phyloP scores from a whole-genome alignment of 2,888 invertebrate genomes.

The Thymelicus acteon region DNA sequence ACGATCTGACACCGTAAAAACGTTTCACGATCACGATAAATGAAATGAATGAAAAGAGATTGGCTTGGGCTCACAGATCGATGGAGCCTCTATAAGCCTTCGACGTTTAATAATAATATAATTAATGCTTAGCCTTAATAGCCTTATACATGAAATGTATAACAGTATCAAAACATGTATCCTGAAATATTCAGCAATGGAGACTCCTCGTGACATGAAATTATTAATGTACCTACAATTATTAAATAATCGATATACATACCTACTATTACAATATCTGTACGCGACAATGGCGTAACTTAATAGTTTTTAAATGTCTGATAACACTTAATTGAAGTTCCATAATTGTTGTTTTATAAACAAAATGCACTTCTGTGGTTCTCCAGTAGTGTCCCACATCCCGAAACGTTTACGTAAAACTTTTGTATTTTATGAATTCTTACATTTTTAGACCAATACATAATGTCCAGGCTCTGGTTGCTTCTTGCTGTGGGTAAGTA shows the following conservation, averaged over 20 bases:
- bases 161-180: no score
- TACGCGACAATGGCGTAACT: conserved; percentile 7
- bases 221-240: background rate
- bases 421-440: background rate
- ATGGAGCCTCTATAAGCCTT: no score
- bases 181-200: no score
- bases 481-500: conserved; percentile 43
- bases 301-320: background rate
- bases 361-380: conserved; percentile 18
- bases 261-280: conserved; percentile 23
- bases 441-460: conserved; percentile 10
- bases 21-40: no score
- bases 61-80: no score
- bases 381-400: conserved; percentile 31
- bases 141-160: no score
- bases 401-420: conserved; percentile 10
- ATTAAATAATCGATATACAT: background rate
- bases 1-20: no score
- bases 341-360: conserved; percentile 33
- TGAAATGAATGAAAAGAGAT: no score
- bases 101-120: no score
- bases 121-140: no score
- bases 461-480: conserved; percentile 38
- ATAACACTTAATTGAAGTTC: background rate
- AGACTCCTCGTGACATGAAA: no score